Evolutionary conservation across 2,113 vertebrate genomes (phyloP), one percentile per base, ranked within the genome.

Genomic region (Maccullochella peelii): DNA sequence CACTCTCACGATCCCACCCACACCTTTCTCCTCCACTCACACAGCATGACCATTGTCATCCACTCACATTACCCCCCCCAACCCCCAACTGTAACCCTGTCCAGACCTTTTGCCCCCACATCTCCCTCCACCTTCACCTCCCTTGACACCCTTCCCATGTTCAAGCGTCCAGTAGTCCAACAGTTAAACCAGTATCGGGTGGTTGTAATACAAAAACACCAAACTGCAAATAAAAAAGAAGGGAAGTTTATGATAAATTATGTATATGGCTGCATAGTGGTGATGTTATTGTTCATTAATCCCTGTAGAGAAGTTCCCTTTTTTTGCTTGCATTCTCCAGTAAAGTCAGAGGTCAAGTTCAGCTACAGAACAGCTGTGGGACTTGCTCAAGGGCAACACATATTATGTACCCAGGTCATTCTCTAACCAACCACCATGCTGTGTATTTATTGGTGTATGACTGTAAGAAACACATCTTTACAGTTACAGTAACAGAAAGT

Each of bases 11-110:
- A 47, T 55, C 65, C 69, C 79, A 58, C 86, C 88, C 81, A 86
- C 52, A 82, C 79, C 75, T 76, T 85, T 85, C 87, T 90, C 77
- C 62, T 65, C 75, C 58, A 55, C 81, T 82, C 79, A 91, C 91
- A 93, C 93, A 95, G 94, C 91, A 90, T 83, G 77, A 75, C 88
- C 74, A 91, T 91, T 93, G 91, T 94, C 89, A 88, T 80, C 30
- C 75, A 33, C 27, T 65, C 42, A 44, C 88, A 40, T 69, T 40
- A 54, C 68, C 55, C 69, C 80, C 40, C 62, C 55, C 20, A n/a
- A n/a, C n/a, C 20, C 10, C 40, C 52, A 73, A 80, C 78, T 82
- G 71, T 84, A 85, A 89, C 86, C 80, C 76, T 27, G 42, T 72
- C 90, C 81, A 89, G 87, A 86, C 73, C 69, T 27, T 86, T 73